Conservation (phyloP, 2,113 vertebrate genomes). For the human (Homo sapiens) region GRCh38 chr4:34064501-34065000, state of each 20-base stretch:
- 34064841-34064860: not conserved
- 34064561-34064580: not conserved
- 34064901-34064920: not conserved
- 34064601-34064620: not conserved
- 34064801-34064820: not conserved
- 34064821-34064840: rapidly evolving
- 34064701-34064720: not conserved
- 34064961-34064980: not conserved
- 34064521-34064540: not conserved
- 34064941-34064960: not conserved
- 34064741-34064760: not conserved
- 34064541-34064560: not conserved
- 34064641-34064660: not conserved
- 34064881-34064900: not conserved
- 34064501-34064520: not conserved
- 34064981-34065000: not conserved
- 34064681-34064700: not conserved
- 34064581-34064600: not conserved
- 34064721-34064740: not conserved
- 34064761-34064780: not conserved
- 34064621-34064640: not conserved
- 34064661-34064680: not conserved
- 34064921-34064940: not conserved
- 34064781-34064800: not conserved
- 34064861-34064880: not conserved